Conservation (phyloP, 2,888 invertebrate species). For the Drosophila barbarae region DNA sequence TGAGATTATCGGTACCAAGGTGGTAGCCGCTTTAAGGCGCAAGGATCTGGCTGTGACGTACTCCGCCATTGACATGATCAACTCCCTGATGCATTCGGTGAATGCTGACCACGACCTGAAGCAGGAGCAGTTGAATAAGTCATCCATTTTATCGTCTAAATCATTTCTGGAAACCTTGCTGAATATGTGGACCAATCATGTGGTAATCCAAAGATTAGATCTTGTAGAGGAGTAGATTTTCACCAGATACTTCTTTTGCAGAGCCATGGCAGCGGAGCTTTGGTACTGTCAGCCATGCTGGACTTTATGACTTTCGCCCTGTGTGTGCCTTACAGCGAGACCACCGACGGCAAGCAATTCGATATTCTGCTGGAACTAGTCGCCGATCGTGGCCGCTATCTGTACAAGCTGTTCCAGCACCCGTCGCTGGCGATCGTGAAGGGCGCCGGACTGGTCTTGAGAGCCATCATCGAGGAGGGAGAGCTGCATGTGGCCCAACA, state of each 20-base stretch:
- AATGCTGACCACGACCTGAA: slow-evolving; percentile 96
- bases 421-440: slow-evolving; percentile 99
- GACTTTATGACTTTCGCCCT: slow-evolving; percentile 98
- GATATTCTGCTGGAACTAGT: slow-evolving; percentile 96
- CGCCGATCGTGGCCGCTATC: slow-evolving; percentile 91
- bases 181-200: slow-evolving; percentile 96
- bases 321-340: slow-evolving; percentile 99
- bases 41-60: slow-evolving; percentile 95
- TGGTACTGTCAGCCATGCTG: slow-evolving; percentile 98
- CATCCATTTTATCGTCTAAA: slow-evolving; percentile 93
- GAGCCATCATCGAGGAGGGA: slow-evolving; percentile 98
- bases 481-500: slow-evolving; percentile 93
- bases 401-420: slow-evolving; percentile 92
- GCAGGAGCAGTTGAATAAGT: slow-evolving; percentile 99
- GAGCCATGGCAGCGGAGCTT: slow-evolving; percentile 95
- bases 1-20: slow-evolving; percentile 95
- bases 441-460: slow-evolving; percentile 97
- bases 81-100: slow-evolving; percentile 99
- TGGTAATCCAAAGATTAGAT: slow-evolving; percentile 82
- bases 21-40: slow-evolving; percentile 92
- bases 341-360: slow-evolving; percentile 97
- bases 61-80: slow-evolving; percentile 97
- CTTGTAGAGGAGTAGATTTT: too few species aligned
- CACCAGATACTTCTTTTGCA: slow-evolving; percentile 76
- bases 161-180: slow-evolving; percentile 95